phyloP scores from a whole-genome alignment of 2,113 vertebrate species.

The Irena cyanogastra region DNA sequence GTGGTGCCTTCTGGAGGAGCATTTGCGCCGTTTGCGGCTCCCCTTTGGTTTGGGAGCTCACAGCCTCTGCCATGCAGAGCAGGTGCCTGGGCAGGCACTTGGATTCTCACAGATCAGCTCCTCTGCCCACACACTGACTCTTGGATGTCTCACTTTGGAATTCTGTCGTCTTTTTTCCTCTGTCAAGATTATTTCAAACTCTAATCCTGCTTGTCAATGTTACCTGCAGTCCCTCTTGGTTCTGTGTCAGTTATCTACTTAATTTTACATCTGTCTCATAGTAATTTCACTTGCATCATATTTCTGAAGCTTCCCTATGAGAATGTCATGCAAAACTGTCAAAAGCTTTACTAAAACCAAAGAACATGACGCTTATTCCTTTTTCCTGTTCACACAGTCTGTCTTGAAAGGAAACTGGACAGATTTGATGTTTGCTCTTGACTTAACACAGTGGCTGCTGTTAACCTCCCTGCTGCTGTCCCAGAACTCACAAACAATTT shows the following conservation, averaged over 20 bases:
- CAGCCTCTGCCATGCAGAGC: background rate
- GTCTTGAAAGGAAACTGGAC: background rate
- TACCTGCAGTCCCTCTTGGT: background rate
- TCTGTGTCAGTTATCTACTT: background rate
- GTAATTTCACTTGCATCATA: background rate
- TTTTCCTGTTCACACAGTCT: background rate
- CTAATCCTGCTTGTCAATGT: background rate
- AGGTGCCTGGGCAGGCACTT: fast-evolving
- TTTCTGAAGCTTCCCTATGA: background rate
- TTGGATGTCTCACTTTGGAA: background rate
- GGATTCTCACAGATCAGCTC: background rate
- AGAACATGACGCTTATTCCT: background rate
- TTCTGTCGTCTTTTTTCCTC: background rate
- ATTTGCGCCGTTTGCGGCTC: fast-evolving
- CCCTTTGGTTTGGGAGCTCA: fast-evolving
- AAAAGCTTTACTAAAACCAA: background rate
- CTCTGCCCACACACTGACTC: background rate
- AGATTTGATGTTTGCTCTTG: background rate
- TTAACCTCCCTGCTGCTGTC: background rate
- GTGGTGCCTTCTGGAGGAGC: background rate
- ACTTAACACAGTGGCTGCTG: background rate
- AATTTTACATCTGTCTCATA: background rate
- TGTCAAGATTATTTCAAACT: background rate
- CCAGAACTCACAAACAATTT: background rate
- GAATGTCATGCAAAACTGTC: background rate